Conservation (phyloP, 37 sponge, comb jelly and placozoan genomes). For the Dysidea cf. avara region DNA sequence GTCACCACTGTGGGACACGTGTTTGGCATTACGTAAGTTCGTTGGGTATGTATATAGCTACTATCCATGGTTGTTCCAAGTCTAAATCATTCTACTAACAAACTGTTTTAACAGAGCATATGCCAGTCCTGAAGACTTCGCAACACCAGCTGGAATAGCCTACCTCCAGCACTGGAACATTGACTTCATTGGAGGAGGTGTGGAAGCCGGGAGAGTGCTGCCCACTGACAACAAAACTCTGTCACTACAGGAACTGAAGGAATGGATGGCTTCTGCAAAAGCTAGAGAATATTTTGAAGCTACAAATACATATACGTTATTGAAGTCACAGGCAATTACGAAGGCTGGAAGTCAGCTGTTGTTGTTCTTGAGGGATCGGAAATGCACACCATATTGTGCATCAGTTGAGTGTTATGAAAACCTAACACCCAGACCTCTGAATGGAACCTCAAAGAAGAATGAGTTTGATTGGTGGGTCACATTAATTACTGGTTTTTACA, state of each 20-base stretch:
- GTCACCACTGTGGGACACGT: constrained; percentile 10
- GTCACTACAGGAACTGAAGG: constrained; percentile 5
- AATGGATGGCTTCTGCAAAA: constrained; percentile 6
- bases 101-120: neutral
- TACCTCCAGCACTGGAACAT: constrained; percentile 1
- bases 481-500: constrained; percentile 7
- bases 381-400: constrained; percentile 1
- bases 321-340: neutral
- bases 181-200: constrained; percentile 12
- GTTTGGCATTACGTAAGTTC: constrained; percentile 38
- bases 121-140: neutral
- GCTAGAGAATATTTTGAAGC: constrained; percentile 3
- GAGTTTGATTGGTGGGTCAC: constrained; percentile 34
- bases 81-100: too few species aligned
- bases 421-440: neutral
- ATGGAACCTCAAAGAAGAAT: too few species aligned
- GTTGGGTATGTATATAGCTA: too few species aligned
- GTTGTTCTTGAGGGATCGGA: neutral
- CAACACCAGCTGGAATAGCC: neutral
- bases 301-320: neutral
- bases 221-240: neutral
- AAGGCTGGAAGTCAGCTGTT: constrained; percentile 11
- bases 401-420: constrained; percentile 3
- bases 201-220: neutral
- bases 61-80: too few species aligned